A percentile compares a stretch with the other conserved stretches of the same genome.
phyloP scores from a whole-genome alignment of 2,797 vertebrate species.

The Microcaecilia unicolor region DNA sequence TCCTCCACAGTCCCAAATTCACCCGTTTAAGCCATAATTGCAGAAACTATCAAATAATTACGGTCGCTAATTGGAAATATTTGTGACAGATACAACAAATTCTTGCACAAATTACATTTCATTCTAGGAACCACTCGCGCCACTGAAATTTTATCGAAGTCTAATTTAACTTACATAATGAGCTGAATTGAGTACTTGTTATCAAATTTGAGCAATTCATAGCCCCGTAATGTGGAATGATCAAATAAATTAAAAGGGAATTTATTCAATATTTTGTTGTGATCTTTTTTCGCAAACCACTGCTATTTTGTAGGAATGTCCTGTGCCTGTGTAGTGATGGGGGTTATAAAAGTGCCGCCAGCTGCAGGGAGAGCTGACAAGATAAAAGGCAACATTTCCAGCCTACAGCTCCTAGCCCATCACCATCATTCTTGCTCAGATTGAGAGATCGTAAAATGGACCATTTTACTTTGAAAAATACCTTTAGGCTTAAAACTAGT shows the following conservation, averaged over 20 bases:
- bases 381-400: slow-evolving; percentile 53
- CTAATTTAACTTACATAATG: slow-evolving; percentile 95
- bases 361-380: slow-evolving; percentile 53
- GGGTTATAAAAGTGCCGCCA: slow-evolving; percentile 57
- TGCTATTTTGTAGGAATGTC: slow-evolving; percentile 68
- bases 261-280: slow-evolving; percentile 85
- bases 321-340: slow-evolving; percentile 63
- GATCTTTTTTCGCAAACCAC: slow-evolving; percentile 65
- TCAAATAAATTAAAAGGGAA: slow-evolving; percentile 93
- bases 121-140: slow-evolving; percentile 85
- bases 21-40: slow-evolving; percentile 96
- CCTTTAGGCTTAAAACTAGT: neutral
- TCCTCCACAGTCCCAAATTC: slow-evolving; percentile 95
- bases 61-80: slow-evolving; percentile 98
- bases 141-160: slow-evolving; percentile 87
- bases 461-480: slow-evolving; percentile 29
- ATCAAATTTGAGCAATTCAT: slow-evolving; percentile 97
- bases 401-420: slow-evolving; percentile 43
- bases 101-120: slow-evolving; percentile 98
- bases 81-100: slow-evolving; percentile 99
- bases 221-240: slow-evolving; percentile 92
- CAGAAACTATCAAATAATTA: slow-evolving; percentile 99
- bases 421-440: slow-evolving; percentile 24
- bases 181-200: slow-evolving; percentile 97
- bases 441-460: slow-evolving; percentile 21